Evolutionary conservation across 2,797 vertebrate genomes (phyloP), one percentile per base, ranked within the genome.

Genomic region (Salmo trutta): DNA sequence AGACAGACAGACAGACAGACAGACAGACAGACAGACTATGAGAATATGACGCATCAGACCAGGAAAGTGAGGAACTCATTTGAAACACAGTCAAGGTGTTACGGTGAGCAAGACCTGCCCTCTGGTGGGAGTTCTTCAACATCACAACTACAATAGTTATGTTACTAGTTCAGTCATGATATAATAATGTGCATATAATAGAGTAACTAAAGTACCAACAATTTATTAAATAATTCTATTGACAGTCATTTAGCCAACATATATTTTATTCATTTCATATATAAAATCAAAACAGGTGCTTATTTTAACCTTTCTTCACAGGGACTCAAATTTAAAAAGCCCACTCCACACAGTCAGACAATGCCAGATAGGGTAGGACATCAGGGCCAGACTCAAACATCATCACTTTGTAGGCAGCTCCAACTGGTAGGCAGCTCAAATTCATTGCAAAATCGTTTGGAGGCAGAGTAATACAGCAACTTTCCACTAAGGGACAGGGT

Each of bases 191-290:
- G 36, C 67, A 69, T n/a, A 41, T 41, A 41, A 66, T 24, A 3
- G 16, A 56, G 54, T 56, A 56, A 56, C 17, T n/a, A 5, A 5
- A 19, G 54, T 19, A 56, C 54, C 53, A n/a, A 27, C 3, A 65
- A 24, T 65, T 4, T 27, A 66, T 27, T 24, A 31, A 31, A 17
- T 31, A 66, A 29, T 31, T 16, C 6, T 14, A 41, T 19, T 69
- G 31, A 41, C 16, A 69, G 33, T 24, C 36, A 24, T 33, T 77
- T 65, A 33, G 83, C 90, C 80, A 91, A 91, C 87, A 89, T 90
- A 88, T 79, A 86, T 85, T 92, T 93, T 92, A 92, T 93, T 92
- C 2, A 87, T 91, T 92, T 92, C 79, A 86, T 93, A 91, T 89
- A 90, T 21, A 81, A 78, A 84, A 78, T 56, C 79, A 75, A 29